phyloP scores from a whole-genome alignment of 2,888 invertebrate species.

The Drosophila infuscata region DNA sequence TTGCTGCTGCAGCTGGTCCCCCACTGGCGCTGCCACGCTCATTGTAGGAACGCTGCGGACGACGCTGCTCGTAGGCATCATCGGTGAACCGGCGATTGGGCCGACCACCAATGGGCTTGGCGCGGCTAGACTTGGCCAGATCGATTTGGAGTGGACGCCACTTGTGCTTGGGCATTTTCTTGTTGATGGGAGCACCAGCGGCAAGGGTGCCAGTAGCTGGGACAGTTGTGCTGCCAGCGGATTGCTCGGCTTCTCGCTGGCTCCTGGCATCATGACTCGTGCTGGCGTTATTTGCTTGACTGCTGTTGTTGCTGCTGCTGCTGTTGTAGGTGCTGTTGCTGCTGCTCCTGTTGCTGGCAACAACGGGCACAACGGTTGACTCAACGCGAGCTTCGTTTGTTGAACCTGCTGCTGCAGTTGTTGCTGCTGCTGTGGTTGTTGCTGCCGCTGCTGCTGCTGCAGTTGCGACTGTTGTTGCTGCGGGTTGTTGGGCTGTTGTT shows the following conservation, averaged over 20 bases:
- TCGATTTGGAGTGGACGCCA: constrained; percentile 97
- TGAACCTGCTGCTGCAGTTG: constrained; percentile 23
- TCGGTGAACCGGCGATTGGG: constrained; percentile 83
- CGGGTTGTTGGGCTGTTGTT: constrained; percentile 24
- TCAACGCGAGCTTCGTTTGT: constrained; percentile 55
- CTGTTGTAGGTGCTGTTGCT: constrained; percentile 42
- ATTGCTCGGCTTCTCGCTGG: constrained; percentile 68
- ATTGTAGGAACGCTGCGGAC: constrained; percentile 63
- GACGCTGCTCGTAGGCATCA: constrained; percentile 75
- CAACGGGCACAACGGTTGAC: constrained; percentile 41
- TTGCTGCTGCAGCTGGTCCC: constrained; percentile 37
- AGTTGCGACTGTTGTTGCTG: constrained; percentile 22
- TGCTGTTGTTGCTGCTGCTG: constrained; percentile 43
- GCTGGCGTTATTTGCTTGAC: constrained; percentile 56
- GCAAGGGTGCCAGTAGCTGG: constrained; percentile 68
- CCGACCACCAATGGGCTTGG: constrained; percentile 87
- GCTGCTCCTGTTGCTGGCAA: constrained; percentile 19
- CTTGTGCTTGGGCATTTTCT: constrained; percentile 88
- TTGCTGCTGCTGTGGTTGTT: constrained; percentile 30
- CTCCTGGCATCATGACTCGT: constrained; percentile 73
- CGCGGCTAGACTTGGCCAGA: constrained; percentile 88
- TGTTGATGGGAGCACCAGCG: constrained; percentile 76
- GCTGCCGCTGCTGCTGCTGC: constrained; percentile 16
- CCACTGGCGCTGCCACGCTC: constrained; percentile 42
- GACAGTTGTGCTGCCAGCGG: constrained; percentile 58